A percentile compares a stretch with the other conserved stretches of the same genome.
These are phyloP conservation scores for Pristionchus maxplancki DNA, from an alignment of 2,888 invertebrate genomes.

Conservation along the genomic window DNA sequence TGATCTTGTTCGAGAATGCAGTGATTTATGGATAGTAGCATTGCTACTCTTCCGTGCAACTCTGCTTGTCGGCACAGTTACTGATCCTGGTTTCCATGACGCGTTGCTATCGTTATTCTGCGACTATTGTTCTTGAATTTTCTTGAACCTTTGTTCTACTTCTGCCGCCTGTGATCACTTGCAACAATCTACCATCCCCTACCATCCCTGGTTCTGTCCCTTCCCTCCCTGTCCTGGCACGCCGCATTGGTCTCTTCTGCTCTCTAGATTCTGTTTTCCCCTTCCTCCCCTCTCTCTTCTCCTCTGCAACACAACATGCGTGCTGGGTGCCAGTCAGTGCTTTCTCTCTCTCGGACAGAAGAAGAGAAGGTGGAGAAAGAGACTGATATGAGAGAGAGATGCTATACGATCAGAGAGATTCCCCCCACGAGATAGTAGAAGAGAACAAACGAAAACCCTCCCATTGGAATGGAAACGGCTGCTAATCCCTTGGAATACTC, in stretches of 20 bases:
- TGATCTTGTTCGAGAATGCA: constrained; percentile 11
- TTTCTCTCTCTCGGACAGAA: constrained; percentile 1
- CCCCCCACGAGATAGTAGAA: neutral
- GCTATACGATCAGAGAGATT: constrained; percentile 39
- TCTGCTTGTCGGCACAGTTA: neutral
- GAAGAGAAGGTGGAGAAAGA: constrained; percentile 15
- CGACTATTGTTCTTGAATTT: neutral
- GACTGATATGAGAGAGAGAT: constrained; percentile 22
- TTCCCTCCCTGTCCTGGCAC: neutral
- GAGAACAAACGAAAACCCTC: constrained; percentile 4
- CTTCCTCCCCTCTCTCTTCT: neutral
- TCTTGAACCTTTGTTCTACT: neutral
- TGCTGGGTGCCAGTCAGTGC: constrained; percentile 30
- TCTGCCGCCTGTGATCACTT: neutral
- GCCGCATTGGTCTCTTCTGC: neutral
- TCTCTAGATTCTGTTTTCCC: constrained; percentile 4
- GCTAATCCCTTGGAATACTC: neutral
- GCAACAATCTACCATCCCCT: neutral
- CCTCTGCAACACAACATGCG: constrained; percentile 36
- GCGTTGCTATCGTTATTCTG: neutral
- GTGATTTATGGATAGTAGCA: neutral
- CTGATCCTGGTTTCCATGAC: neutral
- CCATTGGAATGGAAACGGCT: neutral
- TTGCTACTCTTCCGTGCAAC: neutral
- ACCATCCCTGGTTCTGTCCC: neutral